A percentile compares a stretch with the other conserved stretches of the same genome.
These are phyloP conservation scores for Siniperca undulata DNA, from an alignment of 2,797 vertebrate species.

Conservation along the genomic window DNA sequence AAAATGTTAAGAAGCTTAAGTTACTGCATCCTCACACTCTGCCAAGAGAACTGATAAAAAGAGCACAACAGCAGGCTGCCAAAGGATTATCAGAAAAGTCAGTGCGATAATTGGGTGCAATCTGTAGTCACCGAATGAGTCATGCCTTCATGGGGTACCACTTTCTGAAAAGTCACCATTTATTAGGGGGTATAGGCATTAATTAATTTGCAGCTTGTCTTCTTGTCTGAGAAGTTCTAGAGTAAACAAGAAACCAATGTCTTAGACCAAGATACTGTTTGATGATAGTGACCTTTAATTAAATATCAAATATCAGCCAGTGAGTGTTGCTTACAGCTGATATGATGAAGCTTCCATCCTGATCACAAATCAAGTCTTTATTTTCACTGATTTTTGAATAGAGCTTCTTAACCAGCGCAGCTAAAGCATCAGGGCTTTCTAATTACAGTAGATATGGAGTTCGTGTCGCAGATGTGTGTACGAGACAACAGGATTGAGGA, in stretches of 20 bases:
- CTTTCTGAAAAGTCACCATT: neutral
- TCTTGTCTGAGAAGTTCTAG: no score
- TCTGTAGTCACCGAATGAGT: neutral
- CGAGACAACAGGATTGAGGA: no score
- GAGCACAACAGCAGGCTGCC: neutral
- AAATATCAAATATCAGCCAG: neutral
- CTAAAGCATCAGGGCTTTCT: neutral
- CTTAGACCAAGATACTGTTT: neutral
- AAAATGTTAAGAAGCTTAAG: constrained; percentile 49
- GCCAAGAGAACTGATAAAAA: constrained; percentile 4
- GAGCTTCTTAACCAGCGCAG: neutral
- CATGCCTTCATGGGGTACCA: neutral
- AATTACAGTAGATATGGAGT: neutral
- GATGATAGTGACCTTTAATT: neutral
- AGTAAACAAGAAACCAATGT: neutral
- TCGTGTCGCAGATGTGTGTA: no score
- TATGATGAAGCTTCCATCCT: neutral
- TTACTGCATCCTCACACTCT: constrained; percentile 9
- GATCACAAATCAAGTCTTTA: neutral
- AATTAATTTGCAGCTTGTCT: neutral
- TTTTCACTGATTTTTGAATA: neutral
- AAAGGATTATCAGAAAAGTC: constrained; percentile 15
- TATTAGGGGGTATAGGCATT: neutral
- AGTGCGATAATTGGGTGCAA: neutral
- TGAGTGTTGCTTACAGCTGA: neutral